Percentiles rank a stretch among this genome's conserved stretches.
phyloP scores from a whole-genome alignment of 2,797 vertebrate genomes.

The Tangara arthus region DNA sequence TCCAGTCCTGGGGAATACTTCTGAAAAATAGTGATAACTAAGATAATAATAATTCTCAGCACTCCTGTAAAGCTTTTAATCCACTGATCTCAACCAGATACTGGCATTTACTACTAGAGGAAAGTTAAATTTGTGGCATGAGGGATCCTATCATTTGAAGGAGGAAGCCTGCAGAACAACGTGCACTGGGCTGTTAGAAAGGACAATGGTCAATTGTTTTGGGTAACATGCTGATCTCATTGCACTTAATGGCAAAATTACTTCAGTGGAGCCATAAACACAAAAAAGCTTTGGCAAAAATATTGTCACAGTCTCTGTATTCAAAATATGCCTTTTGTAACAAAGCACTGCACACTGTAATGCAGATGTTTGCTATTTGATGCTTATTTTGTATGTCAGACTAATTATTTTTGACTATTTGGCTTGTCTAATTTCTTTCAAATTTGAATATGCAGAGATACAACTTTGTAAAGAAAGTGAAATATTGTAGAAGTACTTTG shows the following conservation, averaged over 20 bases:
- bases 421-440: neutral
- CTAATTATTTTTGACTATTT: neutral
- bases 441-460: neutral
- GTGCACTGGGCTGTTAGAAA: neutral
- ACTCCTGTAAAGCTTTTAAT: constrained; percentile 59
- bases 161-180: neutral
- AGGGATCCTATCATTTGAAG: constrained; percentile 22
- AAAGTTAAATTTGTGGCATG: neutral
- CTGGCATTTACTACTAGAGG: neutral
- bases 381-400: neutral
- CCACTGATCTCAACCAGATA: constrained; percentile 47
- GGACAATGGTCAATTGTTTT: neutral
- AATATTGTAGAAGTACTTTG: neutral
- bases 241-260: neutral
- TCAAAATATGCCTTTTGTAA: neutral
- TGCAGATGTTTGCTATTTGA: neutral
- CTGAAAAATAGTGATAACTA: constrained; percentile 52
- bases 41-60: constrained; percentile 55
- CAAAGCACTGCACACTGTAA: neutral
- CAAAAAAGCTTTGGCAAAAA: neutral
- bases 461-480: neutral
- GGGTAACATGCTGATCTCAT: neutral
- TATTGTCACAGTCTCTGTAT: neutral
- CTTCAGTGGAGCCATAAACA: neutral
- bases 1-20: constrained; percentile 17